Conservation (phyloP, 1,140 invertebrate species). For the Thalassaphorura encarpata region DNA sequence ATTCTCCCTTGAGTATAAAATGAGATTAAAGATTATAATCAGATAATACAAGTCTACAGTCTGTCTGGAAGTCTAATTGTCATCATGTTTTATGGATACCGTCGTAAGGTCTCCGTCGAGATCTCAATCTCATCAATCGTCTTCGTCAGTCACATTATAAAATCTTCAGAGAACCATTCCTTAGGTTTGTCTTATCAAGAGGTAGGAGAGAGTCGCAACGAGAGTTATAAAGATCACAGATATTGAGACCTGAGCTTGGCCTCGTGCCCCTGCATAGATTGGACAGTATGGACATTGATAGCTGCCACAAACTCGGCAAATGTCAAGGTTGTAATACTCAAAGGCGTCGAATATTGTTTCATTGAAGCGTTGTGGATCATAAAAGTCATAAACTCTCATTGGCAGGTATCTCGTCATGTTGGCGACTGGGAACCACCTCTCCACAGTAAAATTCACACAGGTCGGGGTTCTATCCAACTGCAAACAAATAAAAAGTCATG, state of each 20-base stretch:
- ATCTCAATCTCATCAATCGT: no score
- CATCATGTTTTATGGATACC: no score
- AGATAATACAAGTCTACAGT: no score
- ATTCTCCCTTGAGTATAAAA: no score
- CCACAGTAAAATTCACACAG: slow-evolving; percentile 83
- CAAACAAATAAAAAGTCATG: slow-evolving; percentile 26
- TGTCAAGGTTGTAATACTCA: slow-evolving; percentile 78
- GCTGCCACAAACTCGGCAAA: slow-evolving; percentile 48
- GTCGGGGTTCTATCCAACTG: slow-evolving; percentile 68
- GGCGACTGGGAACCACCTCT: slow-evolving; percentile 90
- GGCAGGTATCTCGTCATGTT: slow-evolving; percentile 89
- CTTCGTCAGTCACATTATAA: no score
- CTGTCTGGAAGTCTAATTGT: no score
- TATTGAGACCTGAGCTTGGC: slow-evolving; percentile 7
- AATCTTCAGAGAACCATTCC: no score
- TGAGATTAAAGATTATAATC: no score
- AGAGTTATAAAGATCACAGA: slow-evolving; percentile 23
- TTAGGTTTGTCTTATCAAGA: no score
- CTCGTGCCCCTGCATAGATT: slow-evolving; percentile 45
- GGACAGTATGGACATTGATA: slow-evolving; percentile 83
- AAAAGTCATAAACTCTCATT: slow-evolving; percentile 88
- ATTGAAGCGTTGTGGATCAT: slow-evolving; percentile 93
- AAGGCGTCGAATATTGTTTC: slow-evolving; percentile 85
- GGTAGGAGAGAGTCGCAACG: slow-evolving; percentile 1
- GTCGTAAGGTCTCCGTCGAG: no score